Percentiles rank a stretch among this genome's conserved stretches.
These are phyloP conservation scores for Anoplolepis gracilipes DNA, from an alignment of 1,140 invertebrate species.

Conservation along the genomic window DNA sequence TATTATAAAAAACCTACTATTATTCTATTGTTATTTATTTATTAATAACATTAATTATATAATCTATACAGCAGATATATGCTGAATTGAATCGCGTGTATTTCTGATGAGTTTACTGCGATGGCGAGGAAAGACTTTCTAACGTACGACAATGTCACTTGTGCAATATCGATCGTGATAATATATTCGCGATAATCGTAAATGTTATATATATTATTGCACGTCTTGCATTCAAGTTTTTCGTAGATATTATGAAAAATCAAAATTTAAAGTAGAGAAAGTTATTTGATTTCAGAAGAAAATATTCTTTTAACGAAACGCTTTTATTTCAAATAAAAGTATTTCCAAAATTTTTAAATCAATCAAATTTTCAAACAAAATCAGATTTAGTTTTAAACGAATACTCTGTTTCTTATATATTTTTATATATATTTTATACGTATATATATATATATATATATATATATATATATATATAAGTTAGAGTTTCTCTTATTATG, in stretches of 20 bases:
- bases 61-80: background rate
- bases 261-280: no score
- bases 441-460: no score
- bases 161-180: conserved; percentile 55
- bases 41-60: background rate
- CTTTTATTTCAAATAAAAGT: no score
- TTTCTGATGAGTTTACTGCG: conserved; percentile 2
- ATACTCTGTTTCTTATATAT: no score
- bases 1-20: background rate
- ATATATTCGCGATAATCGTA: conserved; percentile 45
- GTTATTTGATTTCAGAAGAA: no score
- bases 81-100: background rate
- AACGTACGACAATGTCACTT: conserved; percentile 29
- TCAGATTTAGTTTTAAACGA: no score
- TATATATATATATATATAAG: no score
- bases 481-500: no score
- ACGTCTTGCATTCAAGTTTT: conserved; percentile 1
- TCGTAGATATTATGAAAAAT: background rate
- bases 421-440: no score
- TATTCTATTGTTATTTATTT: background rate
- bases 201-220: conserved; percentile 14
- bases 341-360: no score
- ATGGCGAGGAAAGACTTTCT: conserved; percentile 21
- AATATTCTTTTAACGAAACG: no score
- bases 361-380: no score